Evolutionary conservation across 2,888 invertebrate species (phyloP).

Genomic region (Ptychoptera contaminata): DNA sequence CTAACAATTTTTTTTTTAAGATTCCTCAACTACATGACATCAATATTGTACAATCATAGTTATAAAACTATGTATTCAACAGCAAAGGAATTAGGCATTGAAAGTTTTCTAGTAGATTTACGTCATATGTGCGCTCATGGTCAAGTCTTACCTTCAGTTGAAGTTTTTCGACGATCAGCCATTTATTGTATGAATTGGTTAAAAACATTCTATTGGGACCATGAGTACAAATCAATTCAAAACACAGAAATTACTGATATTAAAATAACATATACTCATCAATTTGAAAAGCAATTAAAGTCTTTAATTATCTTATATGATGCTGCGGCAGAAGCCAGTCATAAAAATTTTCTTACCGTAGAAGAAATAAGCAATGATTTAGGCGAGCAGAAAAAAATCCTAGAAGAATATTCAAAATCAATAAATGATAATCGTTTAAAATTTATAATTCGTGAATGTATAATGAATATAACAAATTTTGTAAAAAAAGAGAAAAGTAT

Average conservation of each 20-base stretch:
- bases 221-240: conserved; percentile 17
- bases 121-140: conserved; percentile 29
- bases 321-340: conserved; percentile 17
- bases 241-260: conserved; percentile 19
- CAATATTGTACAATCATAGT: conserved; percentile 23
- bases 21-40: conserved; percentile 30
- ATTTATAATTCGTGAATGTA: not conserved
- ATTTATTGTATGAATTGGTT: conserved; percentile 25
- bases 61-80: conserved; percentile 27
- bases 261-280: conserved; percentile 16
- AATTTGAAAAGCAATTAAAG: conserved; percentile 18
- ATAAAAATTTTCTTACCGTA: conserved; percentile 9
- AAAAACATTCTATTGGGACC: conserved; percentile 24
- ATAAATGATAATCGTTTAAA: not conserved
- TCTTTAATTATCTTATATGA: conserved; percentile 21
- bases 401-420: not conserved
- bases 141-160: conserved; percentile 21
- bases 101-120: conserved; percentile 27
- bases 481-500: not conserved
- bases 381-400: not conserved
- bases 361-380: conserved; percentile 10
- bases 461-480: not conserved
- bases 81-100: conserved; percentile 23
- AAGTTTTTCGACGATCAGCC: conserved; percentile 20
- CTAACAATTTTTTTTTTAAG: conserved; percentile 9